Base-by-base conservation (phyloP, 2,888 invertebrate genomes). In the Cyaniris semiargus region DNA sequence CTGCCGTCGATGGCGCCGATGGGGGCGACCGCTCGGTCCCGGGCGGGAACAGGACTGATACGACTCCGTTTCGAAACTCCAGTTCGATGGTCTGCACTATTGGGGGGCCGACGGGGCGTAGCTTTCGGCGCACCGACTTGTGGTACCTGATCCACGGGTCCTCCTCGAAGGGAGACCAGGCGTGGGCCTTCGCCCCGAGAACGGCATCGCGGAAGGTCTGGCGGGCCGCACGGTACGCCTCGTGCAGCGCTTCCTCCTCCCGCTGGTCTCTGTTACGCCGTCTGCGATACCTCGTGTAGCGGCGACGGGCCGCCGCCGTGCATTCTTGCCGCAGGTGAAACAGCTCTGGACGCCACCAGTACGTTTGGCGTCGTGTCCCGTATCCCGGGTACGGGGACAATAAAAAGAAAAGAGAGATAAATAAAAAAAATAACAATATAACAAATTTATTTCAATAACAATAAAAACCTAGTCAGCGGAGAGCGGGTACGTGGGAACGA, bases 101-200 rank as follows among this genome's bases (percentile, higher is more conserved):
- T 44, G 44, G 44, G 7, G 44, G 10, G 10, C 0, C 44, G 10
- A 44, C 44, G n/a, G 8, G 44, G 44, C 44, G 44, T 10, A 44
- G 44, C 10, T 44, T 44, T 44, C 1, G 15, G 7, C 44, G 7
- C 7, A 44, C 44, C 7, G 2, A 44, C 76, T 76, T 21, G 72
- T 78, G 10, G 8, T 44, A 0, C 79, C 78, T 48, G 10, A 10
- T 48, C 78, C 78, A 78, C 4, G 78, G 75, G 27, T 79, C 78
- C n/a, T 48, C 21, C 2, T 77, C 34, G 3, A 76, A 44, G 0
- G 72, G 1, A n/a, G 31, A 1, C 72, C 77, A 70, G 5, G 72
- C 13, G 15, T 34, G 4, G 1, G 34, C 38, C 34, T 72, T 72
- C 18, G 38, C 72, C 21, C 15, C 18, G 1, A 15, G 7, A 15